A percentile compares a stretch with the other conserved stretches of the same genome.
These are phyloP conservation scores for Zalophus californianus DNA, from an alignment of 2,797 vertebrate species.

Conservation along the genomic window DNA sequence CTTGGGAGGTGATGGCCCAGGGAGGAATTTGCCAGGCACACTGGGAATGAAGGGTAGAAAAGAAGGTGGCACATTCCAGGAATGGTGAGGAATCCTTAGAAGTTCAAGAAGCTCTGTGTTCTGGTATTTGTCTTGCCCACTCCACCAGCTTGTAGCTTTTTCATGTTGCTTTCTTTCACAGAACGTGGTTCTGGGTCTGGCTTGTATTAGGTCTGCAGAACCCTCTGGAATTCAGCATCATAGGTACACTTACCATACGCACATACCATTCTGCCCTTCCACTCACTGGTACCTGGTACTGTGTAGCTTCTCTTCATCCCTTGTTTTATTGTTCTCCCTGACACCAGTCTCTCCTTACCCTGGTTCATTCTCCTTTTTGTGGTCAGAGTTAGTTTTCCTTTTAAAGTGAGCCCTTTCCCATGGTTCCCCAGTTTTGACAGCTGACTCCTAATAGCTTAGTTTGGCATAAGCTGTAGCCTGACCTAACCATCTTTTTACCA, in stretches of 20 bases:
- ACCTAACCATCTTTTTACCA: not conserved
- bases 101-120: not conserved
- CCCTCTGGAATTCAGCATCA: not conserved
- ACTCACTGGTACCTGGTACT: too few species aligned
- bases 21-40: not conserved
- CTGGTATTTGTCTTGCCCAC: not conserved
- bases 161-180: not conserved
- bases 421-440: not conserved
- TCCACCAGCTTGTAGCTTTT: not conserved
- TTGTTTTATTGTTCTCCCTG: not conserved
- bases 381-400: not conserved
- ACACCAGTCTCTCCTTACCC: not conserved
- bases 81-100: not conserved
- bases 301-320: not conserved
- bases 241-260: not conserved
- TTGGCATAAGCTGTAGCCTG: not conserved
- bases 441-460: not conserved
- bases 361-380: not conserved
- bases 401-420: not conserved
- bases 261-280: not conserved
- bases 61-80: not conserved
- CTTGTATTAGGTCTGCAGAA: not conserved
- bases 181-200: not conserved
- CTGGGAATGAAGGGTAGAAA: not conserved
- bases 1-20: not conserved